Percentiles rank a stretch among this genome's conserved stretches.
Conservation (phyloP, 2,888 invertebrate genomes). For the Andrena camellia region DNA sequence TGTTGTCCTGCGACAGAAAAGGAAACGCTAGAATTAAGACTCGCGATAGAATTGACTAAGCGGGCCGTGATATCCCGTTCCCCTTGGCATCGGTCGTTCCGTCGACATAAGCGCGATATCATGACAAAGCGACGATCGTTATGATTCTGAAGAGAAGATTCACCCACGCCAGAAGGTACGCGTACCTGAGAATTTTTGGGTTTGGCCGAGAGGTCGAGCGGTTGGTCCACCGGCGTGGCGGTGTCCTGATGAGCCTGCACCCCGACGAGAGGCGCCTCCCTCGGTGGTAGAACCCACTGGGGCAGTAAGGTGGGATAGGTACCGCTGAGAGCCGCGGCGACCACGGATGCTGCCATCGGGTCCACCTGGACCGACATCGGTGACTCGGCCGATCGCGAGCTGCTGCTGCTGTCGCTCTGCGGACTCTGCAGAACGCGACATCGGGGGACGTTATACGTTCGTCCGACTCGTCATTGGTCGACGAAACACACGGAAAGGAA, state of each 20-base stretch:
- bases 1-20: slow-evolving; percentile 80
- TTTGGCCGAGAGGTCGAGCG: slow-evolving; percentile 94
- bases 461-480: slow-evolving; percentile 62
- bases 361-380: slow-evolving; percentile 85
- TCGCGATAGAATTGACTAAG: not conserved
- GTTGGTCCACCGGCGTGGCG: slow-evolving; percentile 88
- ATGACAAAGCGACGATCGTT: slow-evolving; percentile 2
- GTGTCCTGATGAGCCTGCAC: slow-evolving; percentile 82
- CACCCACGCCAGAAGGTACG: slow-evolving; percentile 55
- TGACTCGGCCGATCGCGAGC: slow-evolving; percentile 84
- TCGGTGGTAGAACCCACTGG: slow-evolving; percentile 83
- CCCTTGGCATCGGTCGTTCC: not conserved
- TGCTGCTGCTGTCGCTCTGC: slow-evolving; percentile 85
- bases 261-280: slow-evolving; percentile 85
- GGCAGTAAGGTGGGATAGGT: slow-evolving; percentile 85
- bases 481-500: slow-evolving; percentile 50
- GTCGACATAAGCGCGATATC: slow-evolving; percentile 1
- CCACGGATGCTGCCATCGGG: slow-evolving; percentile 89
- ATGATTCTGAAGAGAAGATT: slow-evolving; percentile 15
- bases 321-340: slow-evolving; percentile 89
- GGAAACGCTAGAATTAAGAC: slow-evolving; percentile 13
- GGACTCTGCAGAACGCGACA: slow-evolving; percentile 80
- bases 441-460: slow-evolving; percentile 42
- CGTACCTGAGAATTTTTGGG: slow-evolving; percentile 86
- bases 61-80: not conserved